Base-by-base conservation (phyloP, 2,113 vertebrate species). In the Galbula dea region DNA sequence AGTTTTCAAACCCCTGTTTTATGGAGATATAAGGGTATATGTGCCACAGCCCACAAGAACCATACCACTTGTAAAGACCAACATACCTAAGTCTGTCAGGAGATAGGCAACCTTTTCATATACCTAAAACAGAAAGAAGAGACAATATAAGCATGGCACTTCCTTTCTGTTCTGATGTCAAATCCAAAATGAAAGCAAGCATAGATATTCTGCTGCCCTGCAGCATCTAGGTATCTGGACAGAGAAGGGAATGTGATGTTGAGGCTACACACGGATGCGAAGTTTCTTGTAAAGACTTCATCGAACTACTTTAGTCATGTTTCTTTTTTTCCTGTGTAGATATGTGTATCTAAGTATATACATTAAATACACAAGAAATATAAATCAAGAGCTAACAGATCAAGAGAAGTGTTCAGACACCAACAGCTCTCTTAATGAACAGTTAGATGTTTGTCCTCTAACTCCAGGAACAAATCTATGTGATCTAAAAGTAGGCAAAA, bases 21-120 rank as follows among this genome's bases (percentile, higher is more conserved):
- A 52, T 27, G 14, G 17, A 68, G 76, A 41, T 43, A 76, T 5
- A 66, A 73, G 73, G 4, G 6, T 24, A 26, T 7, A 32, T 12
- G 20, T 15, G n/a, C 19, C 30, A 92, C 18, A 62, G 19, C 3
- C n/a, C 62, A 12, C 9, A 69, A 72, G 63, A 73, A 48, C 7
- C 41, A 39, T 2, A 46, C 2, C 32, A 48, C 39, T 11, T 51
- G 16, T 59, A 43, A 82, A 85, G 54, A 81, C 10, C 9, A 43
- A 91, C 99, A 97, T 97, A 99, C 99, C 99, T 96, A 99, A 96
- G 96, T 99, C 99, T 92, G 99, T 99, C 85, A 99, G 98, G 59
- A 99, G 98, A 95, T 99, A 99, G 34, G 99, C 99, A 97, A 99
- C 98, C 95, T 99, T 99, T 96, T 99, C 99, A 97, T 99, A 99